Evolutionary conservation across 92 coral and sea anemone genomes (phyloP).

Genomic region (Desmophyllum pertusum): DNA sequence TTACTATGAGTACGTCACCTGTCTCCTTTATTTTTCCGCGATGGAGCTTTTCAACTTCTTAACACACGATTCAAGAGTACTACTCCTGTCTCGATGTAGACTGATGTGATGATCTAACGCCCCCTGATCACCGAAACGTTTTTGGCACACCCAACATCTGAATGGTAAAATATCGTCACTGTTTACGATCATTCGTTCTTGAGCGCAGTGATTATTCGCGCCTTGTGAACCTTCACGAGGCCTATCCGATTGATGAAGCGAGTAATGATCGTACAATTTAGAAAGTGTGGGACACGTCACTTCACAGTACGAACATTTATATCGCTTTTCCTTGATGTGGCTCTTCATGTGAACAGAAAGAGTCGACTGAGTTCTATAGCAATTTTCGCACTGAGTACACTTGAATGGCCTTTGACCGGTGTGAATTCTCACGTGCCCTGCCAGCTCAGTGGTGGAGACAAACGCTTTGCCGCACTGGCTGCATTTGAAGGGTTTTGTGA

Average conservation of each 20-base stretch:
- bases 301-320: slow-evolving; percentile 33
- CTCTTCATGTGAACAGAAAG: slow-evolving; percentile 47
- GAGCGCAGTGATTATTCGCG: background rate
- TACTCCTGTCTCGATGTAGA: slow-evolving; percentile 45
- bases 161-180: slow-evolving; percentile 2
- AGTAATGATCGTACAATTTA: slow-evolving; percentile 35
- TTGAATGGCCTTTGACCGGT: slow-evolving; percentile 46
- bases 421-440: slow-evolving; percentile 52
- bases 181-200: background rate
- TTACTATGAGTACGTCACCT: background rate
- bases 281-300: slow-evolving; percentile 39
- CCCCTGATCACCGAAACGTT: slow-evolving; percentile 13
- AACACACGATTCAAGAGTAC: slow-evolving; percentile 39
- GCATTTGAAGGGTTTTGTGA: slow-evolving; percentile 47
- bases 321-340: slow-evolving; percentile 17
- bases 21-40: slow-evolving; percentile 9
- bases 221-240: background rate
- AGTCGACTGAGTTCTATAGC: slow-evolving; percentile 40
- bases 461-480: slow-evolving; percentile 43
- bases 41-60: slow-evolving; percentile 40
- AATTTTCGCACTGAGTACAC: slow-evolving; percentile 39
- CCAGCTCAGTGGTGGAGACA: slow-evolving; percentile 42
- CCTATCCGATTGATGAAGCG: slow-evolving; percentile 2
- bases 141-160: slow-evolving; percentile 42
- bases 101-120: slow-evolving; percentile 37